Conservation (phyloP, 2,888 invertebrate species). For the Blera fallax region DNA sequence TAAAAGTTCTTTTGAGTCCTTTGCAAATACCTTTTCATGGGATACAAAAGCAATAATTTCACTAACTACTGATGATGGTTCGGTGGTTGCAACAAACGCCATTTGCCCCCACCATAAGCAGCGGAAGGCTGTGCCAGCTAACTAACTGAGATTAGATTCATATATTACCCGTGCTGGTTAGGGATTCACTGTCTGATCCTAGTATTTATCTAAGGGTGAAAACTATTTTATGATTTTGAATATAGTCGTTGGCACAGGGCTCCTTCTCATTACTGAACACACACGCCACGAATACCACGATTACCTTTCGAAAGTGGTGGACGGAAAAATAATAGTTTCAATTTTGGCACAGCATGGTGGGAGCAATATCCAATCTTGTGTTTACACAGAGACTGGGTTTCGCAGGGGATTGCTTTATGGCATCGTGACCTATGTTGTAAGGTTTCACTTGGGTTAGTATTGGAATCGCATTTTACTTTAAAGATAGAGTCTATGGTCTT, state of each 20-base stretch:
- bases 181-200: conserved; percentile 71
- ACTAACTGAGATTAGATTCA: conserved; percentile 68
- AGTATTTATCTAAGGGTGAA: conserved; percentile 68
- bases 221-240: conserved; percentile 72
- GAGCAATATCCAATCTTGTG: conserved; percentile 30
- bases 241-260: conserved; percentile 55
- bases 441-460: not conserved
- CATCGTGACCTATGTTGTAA: not conserved
- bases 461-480: not conserved
- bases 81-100: conserved; percentile 52
- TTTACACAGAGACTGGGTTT: conserved; percentile 18
- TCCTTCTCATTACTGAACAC: conserved; percentile 15
- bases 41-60: conserved; percentile 71
- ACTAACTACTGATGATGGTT: conserved; percentile 68
- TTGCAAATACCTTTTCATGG: conserved; percentile 69
- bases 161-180: conserved; percentile 59
- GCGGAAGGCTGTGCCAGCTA: conserved; percentile 39
- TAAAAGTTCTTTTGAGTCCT: conserved; percentile 66
- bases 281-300: not conserved
- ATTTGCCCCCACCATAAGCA: conserved; percentile 1
- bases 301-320: conserved; percentile 45
- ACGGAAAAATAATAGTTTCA: conserved; percentile 54
- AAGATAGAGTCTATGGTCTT: too few relatives aligned
- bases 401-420: conserved; percentile 20
- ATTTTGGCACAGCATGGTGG: conserved; percentile 26